Conservation (phyloP, 2,888 invertebrate species). For the Galerucella pusilla region DNA sequence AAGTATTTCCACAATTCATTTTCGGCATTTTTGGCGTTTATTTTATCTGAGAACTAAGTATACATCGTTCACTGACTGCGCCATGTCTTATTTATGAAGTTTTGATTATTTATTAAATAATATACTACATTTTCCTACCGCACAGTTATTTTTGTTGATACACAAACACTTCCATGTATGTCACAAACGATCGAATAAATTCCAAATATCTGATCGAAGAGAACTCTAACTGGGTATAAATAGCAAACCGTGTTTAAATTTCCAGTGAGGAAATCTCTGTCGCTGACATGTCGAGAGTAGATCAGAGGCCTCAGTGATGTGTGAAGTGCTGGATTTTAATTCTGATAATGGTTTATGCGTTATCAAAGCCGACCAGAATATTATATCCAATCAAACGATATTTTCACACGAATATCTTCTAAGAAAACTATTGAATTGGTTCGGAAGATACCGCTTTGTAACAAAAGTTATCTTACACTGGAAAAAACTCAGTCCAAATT, state of each 20-base stretch:
- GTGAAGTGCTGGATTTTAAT: slow-evolving; percentile 44
- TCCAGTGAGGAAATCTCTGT: slow-evolving; percentile 46
- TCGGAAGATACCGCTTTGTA: background rate
- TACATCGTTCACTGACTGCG: no score
- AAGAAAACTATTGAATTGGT: slow-evolving; percentile 28
- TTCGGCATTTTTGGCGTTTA: no score
- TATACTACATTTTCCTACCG: no score
- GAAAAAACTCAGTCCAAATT: no score
- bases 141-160: background rate
- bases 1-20: background rate
- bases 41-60: no score
- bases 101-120: no score
- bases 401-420: slow-evolving; percentile 36
- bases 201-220: slow-evolving; percentile 19
- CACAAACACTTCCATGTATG: background rate
- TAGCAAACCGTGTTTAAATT: slow-evolving; percentile 45
- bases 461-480: background rate
- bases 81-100: no score
- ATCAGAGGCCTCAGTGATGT: slow-evolving; percentile 41
- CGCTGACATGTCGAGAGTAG: slow-evolving; percentile 40
- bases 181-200: slow-evolving; percentile 35
- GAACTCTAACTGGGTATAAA: slow-evolving; percentile 32
- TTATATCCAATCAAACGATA: slow-evolving; percentile 38
- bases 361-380: slow-evolving; percentile 45
- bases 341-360: slow-evolving; percentile 35